phyloP scores from a whole-genome alignment of 2,797 vertebrate genomes.

The Cyclura pinguis region DNA sequence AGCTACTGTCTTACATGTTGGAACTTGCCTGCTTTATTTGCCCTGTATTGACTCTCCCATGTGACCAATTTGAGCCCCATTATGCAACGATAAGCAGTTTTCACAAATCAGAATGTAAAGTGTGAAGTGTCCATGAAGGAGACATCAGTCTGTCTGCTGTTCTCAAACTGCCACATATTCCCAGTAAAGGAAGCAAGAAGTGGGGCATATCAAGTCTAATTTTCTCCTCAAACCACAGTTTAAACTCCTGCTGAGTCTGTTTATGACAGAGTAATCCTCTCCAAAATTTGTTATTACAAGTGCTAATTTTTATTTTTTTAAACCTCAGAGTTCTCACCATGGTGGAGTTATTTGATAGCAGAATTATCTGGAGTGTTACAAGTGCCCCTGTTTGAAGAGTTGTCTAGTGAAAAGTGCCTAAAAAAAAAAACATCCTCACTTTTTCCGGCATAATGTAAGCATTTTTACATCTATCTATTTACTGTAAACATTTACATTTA shows the following conservation, averaged over 20 bases:
- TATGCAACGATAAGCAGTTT: background rate
- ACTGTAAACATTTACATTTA: background rate
- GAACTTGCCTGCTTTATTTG: constrained; percentile 21
- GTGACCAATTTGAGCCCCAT: background rate
- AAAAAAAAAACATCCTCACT: constrained; percentile 28
- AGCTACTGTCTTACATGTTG: background rate
- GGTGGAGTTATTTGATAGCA: constrained; percentile 37
- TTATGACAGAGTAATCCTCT: constrained; percentile 73
- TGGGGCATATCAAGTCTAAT: constrained; percentile 51
- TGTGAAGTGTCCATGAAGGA: rapidly evolving
- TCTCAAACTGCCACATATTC: background rate
- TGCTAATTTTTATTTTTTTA: constrained; percentile 55
- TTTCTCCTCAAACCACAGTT: constrained; percentile 45
- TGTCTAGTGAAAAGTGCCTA: constrained; percentile 36
- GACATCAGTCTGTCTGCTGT: background rate
- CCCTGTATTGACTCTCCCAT: background rate
- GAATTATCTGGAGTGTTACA: constrained; percentile 50
- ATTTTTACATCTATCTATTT: constrained; percentile 16
- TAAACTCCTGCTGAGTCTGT: constrained; percentile 72
- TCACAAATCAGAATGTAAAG: constrained; percentile 24
- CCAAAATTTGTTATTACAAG: constrained; percentile 61
- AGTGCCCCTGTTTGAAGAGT: constrained; percentile 49
- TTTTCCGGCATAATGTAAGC: constrained; percentile 26
- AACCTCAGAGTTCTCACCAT: constrained; percentile 41
- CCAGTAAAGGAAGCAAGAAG: constrained; percentile 41